Base-by-base conservation (phyloP, 2,113 vertebrate species). In the Petromus typicus region DNA sequence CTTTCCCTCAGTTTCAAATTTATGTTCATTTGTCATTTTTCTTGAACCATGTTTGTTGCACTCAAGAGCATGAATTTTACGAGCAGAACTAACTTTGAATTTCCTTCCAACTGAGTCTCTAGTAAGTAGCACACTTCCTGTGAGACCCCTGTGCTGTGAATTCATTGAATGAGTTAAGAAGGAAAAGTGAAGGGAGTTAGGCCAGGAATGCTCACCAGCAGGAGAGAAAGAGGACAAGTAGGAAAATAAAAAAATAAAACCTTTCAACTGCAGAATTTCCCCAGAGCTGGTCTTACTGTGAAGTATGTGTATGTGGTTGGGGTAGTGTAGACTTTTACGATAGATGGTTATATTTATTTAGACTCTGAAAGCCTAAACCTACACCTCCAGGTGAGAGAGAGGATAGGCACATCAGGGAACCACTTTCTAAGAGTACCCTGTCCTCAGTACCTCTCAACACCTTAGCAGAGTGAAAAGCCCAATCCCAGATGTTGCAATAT, bases 341-440 rank as follows among this genome's bases (percentile, higher is more conserved):
- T 87, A 51, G 34, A 59, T 27, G 27, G 13, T 78, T 90, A 2
- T 37, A 32, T 63, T 34, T 75, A 69, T 67, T 85, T 54, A 90
- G 40, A 40, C 89, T 92, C 61, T 66, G 22, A 78, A 76, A 91
- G 23, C 45, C 64, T 59, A 37, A 82, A 64, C 30, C 7, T 76
- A 1, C 59, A 17, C 66, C 54, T 89, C 14, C 92, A 73, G 43
- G 48, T 56, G 51, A n/a, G 34, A 79, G 48, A 51, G 67, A 69
- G 10, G n/a, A 2, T 64, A 23, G 54, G 51, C 86, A 7, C 25
- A 7, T 63, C 27, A 45, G 80, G 57, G 20, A 43, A 5, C 57
- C 9, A 30, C 7, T 23, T 17, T 5, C 2, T 37, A 1, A 6
- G 32, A 8, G 34, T 7, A 0, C 1, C n/a, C 80, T 76, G 37